phyloP scores from a whole-genome alignment of 2,113 vertebrate species.

The Pseudolaguvia tuberculata region DNA sequence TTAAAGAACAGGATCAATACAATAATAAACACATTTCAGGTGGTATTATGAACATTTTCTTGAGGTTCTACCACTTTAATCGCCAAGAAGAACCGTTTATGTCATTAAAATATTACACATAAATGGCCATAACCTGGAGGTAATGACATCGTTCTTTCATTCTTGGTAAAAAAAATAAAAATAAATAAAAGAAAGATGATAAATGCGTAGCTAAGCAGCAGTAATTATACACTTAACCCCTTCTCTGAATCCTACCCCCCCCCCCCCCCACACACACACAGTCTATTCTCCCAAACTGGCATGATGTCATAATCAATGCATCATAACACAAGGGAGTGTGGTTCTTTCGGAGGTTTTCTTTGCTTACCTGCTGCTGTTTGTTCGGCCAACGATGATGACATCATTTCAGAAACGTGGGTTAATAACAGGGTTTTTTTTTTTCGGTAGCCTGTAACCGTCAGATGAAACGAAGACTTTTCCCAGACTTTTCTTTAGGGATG shows the following conservation, averaged over 20 bases:
- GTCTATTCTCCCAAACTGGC: neutral
- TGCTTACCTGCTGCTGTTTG: constrained; percentile 56
- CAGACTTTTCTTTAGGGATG: too few relatives aligned
- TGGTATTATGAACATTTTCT: too few relatives aligned
- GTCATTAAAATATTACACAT: too few relatives aligned
- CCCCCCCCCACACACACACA: neutral
- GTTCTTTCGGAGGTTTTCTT: constrained; percentile 53
- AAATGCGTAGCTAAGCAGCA: neutral
- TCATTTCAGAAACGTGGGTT: constrained; percentile 56
- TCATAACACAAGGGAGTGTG: neutral
- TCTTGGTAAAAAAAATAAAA: too few relatives aligned
- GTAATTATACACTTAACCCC: neutral
- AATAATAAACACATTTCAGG: too few relatives aligned
- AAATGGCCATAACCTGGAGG: too few relatives aligned
- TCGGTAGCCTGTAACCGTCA: too few relatives aligned
- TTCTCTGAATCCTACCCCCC: neutral
- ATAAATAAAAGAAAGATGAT: too few relatives aligned
- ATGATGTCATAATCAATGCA: constrained; percentile 23
- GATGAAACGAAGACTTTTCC: too few relatives aligned
- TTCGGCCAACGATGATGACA: constrained; percentile 56
- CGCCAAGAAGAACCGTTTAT: too few relatives aligned
- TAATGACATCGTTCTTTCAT: neutral
- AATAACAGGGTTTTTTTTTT: constrained; percentile 40
- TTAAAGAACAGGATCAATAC: too few relatives aligned
- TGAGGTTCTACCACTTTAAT: too few relatives aligned